A percentile compares a stretch with the other conserved stretches of the same genome.
Conservation (phyloP, 2,888 invertebrate species). For the Plusia festucae region DNA sequence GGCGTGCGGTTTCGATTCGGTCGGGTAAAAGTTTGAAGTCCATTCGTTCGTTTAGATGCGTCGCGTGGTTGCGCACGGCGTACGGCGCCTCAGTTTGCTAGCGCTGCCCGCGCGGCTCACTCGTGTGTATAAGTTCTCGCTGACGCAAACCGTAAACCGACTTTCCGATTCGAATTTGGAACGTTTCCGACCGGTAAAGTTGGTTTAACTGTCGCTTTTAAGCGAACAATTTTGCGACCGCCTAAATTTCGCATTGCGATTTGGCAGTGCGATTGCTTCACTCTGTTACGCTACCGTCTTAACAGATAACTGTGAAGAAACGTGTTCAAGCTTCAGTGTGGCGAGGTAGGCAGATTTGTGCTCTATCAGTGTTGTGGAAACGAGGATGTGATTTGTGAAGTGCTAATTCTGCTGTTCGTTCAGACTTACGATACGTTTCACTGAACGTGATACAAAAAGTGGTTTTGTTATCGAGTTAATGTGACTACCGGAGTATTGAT, state of each 20-base stretch:
- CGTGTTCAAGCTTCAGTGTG: conserved; percentile 82
- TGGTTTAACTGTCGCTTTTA: conserved; percentile 83
- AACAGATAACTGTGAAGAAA: conserved; percentile 85
- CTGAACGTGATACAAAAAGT: conserved; percentile 81
- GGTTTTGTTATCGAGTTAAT: conserved; percentile 80
- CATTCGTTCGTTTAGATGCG: conserved; percentile 78
- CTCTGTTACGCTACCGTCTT: conserved; percentile 79
- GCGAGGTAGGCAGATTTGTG: conserved; percentile 80
- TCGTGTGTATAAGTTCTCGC: conserved; percentile 73
- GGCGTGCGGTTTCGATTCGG: conserved; percentile 73
- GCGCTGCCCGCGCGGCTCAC: conserved; percentile 87
- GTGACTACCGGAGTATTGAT: conserved; percentile 81
- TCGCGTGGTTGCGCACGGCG: conserved; percentile 77
- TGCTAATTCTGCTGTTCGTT: conserved; percentile 78
- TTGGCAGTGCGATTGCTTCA: conserved; percentile 82
- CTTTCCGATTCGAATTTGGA: conserved; percentile 81
- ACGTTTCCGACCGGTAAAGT: conserved; percentile 85
- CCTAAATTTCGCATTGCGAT: conserved; percentile 85
- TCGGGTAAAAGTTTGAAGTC: conserved; percentile 87
- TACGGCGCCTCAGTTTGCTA: conserved; percentile 82
- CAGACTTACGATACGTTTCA: conserved; percentile 79
- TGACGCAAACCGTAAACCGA: conserved; percentile 61
- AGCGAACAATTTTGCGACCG: conserved; percentile 76
- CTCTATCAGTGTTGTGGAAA: conserved; percentile 82
- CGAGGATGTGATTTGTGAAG: conserved; percentile 83